Evolutionary conservation across 2,797 vertebrate genomes (phyloP).

Genomic region (Pseudocheirus occidentalis): DNA sequence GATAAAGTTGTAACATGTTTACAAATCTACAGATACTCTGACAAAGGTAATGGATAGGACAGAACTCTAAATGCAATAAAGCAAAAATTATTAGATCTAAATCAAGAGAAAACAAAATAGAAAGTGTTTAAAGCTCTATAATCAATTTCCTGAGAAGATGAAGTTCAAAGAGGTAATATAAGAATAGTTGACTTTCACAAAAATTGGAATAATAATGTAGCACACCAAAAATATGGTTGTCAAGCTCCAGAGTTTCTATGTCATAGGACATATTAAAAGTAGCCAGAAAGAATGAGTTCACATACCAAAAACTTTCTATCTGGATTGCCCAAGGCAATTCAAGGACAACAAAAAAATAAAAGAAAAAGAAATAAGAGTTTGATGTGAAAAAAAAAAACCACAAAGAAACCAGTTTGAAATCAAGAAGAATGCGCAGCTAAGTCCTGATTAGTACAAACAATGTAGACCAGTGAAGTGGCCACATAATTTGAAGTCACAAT

Average conservation of each 20-base stretch:
- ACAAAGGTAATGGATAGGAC: neutral
- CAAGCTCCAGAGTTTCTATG: neutral
- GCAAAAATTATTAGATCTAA: neutral
- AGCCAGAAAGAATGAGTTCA: neutral
- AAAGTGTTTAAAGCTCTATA: neutral
- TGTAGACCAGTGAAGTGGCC: too few species aligned
- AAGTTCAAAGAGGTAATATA: neutral
- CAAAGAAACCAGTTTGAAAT: too few species aligned
- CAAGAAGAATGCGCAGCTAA: too few species aligned
- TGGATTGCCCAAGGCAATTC: too few species aligned
- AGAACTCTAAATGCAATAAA: neutral
- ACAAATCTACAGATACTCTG: neutral
- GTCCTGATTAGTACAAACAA: too few species aligned
- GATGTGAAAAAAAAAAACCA: too few species aligned
- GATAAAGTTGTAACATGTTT: neutral
- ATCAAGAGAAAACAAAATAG: neutral
- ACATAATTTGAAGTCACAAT: too few species aligned
- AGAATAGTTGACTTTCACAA: neutral
- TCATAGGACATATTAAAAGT: neutral
- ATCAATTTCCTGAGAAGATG: neutral
- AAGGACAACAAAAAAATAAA: too few species aligned
- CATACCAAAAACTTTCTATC: too few species aligned
- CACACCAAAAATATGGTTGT: neutral
- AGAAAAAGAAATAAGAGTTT: too few species aligned
- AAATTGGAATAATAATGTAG: neutral